A percentile compares a stretch with the other conserved stretches of the same genome.
These are phyloP conservation scores for Mesoclemmys tuberculata DNA, from an alignment of 2,113 vertebrate species.

Conservation along the genomic window DNA sequence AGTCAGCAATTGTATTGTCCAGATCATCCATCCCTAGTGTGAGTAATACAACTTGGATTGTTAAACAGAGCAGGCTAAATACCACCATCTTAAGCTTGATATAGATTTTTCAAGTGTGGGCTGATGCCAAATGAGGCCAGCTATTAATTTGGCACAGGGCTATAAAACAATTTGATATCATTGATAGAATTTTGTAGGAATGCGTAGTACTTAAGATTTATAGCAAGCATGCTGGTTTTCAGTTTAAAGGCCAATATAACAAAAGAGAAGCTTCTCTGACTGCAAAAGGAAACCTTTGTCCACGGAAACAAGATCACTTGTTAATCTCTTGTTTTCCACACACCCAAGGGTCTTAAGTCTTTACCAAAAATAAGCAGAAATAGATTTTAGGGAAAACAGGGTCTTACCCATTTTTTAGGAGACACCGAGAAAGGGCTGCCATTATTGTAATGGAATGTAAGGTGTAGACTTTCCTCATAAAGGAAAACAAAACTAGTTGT, in stretches of 20 bases:
- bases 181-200: conserved; percentile 49
- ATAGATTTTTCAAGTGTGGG: conserved; percentile 46
- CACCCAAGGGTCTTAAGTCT: background rate
- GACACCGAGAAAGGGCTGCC: background rate
- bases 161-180: conserved; percentile 39
- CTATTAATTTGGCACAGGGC: conserved; percentile 42
- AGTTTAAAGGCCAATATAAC: background rate
- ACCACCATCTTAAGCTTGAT: background rate
- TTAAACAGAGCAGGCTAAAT: conserved; percentile 29
- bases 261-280: background rate
- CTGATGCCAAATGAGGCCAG: conserved; percentile 58
- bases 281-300: background rate
- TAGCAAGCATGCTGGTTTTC: background rate
- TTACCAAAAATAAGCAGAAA: background rate
- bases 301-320: background rate
- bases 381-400: background rate
- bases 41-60: conserved; percentile 26
- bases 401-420: background rate
- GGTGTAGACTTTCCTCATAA: background rate
- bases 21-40: conserved; percentile 20
- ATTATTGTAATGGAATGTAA: background rate
- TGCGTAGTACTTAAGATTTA: conserved; percentile 44
- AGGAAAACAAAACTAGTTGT: rapidly evolving
- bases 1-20: background rate
- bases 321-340: background rate